Percentiles rank a stretch among this genome's conserved stretches.
These are phyloP conservation scores for Proctacanthus coquilletti DNA, from an alignment of 1,140 invertebrate genomes.

Conservation along the genomic window DNA sequence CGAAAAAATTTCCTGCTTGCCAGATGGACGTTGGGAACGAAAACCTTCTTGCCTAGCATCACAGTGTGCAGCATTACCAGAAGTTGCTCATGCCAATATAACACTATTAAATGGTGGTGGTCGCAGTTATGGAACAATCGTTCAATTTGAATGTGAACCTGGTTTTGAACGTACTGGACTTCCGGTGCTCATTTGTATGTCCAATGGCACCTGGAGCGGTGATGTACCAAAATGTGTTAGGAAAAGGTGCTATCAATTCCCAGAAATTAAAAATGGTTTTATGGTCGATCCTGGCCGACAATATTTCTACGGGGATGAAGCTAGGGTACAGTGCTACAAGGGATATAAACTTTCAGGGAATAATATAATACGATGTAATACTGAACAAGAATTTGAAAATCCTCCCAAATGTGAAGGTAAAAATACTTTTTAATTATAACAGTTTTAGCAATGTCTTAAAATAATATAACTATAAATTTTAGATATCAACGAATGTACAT, in stretches of 20 bases:
- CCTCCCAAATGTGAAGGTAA: slow-evolving; percentile 59
- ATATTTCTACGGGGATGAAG: slow-evolving; percentile 82
- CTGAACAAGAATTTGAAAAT: slow-evolving; percentile 69
- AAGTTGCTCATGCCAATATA: slow-evolving; percentile 75
- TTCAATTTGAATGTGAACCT: slow-evolving; percentile 84
- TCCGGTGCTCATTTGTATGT: slow-evolving; percentile 86
- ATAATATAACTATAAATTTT: slow-evolving; percentile 11
- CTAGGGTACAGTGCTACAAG: slow-evolving; percentile 79
- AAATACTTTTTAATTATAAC: slow-evolving; percentile 27
- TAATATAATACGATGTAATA: slow-evolving; percentile 77
- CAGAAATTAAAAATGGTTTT: slow-evolving; percentile 71
- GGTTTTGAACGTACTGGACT: slow-evolving; percentile 79
- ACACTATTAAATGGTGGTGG: slow-evolving; percentile 85
- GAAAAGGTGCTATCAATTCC: slow-evolving; percentile 66
- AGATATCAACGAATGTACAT: slow-evolving; percentile 85
- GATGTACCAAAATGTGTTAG: slow-evolving; percentile 76
- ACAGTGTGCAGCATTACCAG: slow-evolving; percentile 77
- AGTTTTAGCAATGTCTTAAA: slow-evolving; percentile 10
- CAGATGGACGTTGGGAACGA: slow-evolving; percentile 80
- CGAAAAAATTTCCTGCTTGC: slow-evolving; percentile 76
- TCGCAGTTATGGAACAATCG: slow-evolving; percentile 87
- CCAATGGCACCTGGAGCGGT: slow-evolving; percentile 92
- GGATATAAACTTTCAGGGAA: slow-evolving; percentile 73
- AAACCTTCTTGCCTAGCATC: slow-evolving; percentile 83
- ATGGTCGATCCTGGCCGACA: slow-evolving; percentile 55